A percentile compares a stretch with the other conserved stretches of the same genome.
Evolutionary conservation across 2,113 vertebrate species (phyloP).

Genomic region (Hystrix cristata): DNA sequence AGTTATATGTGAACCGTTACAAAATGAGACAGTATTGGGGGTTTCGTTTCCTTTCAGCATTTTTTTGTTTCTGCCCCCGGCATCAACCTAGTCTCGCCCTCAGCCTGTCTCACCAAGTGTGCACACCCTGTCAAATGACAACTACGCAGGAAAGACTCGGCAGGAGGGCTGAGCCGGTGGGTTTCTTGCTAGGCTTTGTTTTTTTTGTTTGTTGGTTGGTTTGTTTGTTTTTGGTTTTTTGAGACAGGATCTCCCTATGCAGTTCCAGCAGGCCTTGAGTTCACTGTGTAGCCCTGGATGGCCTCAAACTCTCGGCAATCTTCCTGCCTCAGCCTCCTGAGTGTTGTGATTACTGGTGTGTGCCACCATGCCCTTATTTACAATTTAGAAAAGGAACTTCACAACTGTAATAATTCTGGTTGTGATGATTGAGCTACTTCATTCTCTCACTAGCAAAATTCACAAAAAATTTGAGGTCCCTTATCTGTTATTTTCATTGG

Average conservation of each 20-base stretch:
- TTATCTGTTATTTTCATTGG: neutral
- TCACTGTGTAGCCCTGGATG: no score
- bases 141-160: neutral
- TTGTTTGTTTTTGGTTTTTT: no score
- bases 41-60: neutral
- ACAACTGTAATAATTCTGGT: neutral
- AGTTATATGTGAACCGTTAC: neutral
- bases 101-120: neutral
- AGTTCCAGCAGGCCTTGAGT: no score
- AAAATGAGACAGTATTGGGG: neutral
- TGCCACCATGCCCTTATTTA: neutral
- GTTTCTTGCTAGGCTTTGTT: neutral
- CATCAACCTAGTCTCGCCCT: neutral
- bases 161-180: neutral
- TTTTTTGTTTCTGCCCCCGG: neutral
- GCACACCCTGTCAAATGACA: neutral
- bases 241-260: no score
- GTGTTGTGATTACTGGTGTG: no score
- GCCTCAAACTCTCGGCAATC: no score
- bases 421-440: neutral
- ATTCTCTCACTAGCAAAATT: slow-evolving; percentile 2
- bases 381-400: neutral
- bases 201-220: no score
- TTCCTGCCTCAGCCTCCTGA: no score
- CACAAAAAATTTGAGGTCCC: neutral